Conservation (phyloP, 2,113 vertebrate genomes). For the Alethe castanea region DNA sequence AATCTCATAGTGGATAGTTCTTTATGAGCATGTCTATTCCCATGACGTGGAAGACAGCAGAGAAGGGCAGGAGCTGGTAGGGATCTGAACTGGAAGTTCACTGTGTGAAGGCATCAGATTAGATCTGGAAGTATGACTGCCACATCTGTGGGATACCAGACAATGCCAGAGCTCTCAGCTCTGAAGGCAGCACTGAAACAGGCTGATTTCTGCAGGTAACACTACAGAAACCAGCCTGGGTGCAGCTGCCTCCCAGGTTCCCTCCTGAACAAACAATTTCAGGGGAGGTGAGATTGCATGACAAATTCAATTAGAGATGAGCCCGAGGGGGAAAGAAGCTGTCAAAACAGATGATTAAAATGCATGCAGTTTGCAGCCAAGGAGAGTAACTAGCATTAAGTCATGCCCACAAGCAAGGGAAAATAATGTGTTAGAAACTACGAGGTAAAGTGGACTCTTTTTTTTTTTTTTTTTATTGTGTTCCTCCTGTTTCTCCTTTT, state of each 20-base stretch:
- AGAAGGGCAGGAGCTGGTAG: neutral
- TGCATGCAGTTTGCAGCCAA: constrained; percentile 19
- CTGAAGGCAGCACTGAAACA: neutral
- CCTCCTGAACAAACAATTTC: neutral
- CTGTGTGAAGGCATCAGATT: neutral
- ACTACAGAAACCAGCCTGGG: neutral
- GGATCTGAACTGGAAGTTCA: neutral
- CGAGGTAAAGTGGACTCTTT: neutral
- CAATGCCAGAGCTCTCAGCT: neutral
- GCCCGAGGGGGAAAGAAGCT: constrained; percentile 8
- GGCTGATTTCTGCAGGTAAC: neutral
- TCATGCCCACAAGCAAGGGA: constrained; percentile 52
- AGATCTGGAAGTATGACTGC: neutral
- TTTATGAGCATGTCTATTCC: neutral
- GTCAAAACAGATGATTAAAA: constrained; percentile 53
- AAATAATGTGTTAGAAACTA: constrained; percentile 6
- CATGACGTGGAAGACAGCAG: neutral
- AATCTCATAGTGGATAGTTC: neutral
- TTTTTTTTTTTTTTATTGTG: constrained; percentile 23
- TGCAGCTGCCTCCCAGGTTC: neutral
- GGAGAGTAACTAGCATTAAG: constrained; percentile 43
- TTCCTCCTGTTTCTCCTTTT: constrained; percentile 11
- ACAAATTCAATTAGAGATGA: constrained; percentile 54
- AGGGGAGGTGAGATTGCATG: constrained; percentile 31
- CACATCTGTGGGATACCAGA: neutral